Conservation (phyloP, 2,888 invertebrate genomes). For the Odontomyia ornata region DNA sequence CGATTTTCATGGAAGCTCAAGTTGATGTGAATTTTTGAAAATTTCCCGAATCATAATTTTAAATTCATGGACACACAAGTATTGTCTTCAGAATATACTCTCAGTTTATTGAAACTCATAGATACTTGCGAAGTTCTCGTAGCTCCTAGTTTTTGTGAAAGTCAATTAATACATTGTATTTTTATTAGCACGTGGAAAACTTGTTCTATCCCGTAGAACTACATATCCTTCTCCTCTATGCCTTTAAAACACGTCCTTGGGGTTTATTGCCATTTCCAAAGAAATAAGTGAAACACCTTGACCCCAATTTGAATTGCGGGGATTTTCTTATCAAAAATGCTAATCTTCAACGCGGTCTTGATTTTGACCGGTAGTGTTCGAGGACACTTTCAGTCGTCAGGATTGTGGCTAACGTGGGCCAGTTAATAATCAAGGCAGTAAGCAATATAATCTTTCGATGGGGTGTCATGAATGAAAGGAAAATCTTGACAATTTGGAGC, state of each 20-base stretch:
- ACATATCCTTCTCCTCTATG: too few relatives aligned
- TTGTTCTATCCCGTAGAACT: too few relatives aligned
- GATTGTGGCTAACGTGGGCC: not conserved
- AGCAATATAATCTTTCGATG: not conserved
- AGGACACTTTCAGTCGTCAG: slow-evolving; percentile 28
- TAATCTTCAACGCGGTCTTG: slow-evolving; percentile 48
- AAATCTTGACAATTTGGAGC: slow-evolving; percentile 8
- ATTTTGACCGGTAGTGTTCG: slow-evolving; percentile 48
- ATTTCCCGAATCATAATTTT: too few relatives aligned
- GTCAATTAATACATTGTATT: too few relatives aligned
- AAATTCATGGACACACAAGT: too few relatives aligned
- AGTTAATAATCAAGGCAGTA: not conserved
- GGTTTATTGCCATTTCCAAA: slow-evolving; percentile 28
- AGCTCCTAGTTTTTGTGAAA: too few relatives aligned
- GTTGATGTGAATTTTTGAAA: too few relatives aligned
- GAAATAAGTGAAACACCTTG: slow-evolving; percentile 45
- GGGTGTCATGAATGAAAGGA: slow-evolving; percentile 45
- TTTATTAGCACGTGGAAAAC: too few relatives aligned
- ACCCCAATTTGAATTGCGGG: slow-evolving; percentile 46
- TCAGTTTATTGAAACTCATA: too few relatives aligned
- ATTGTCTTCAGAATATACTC: too few relatives aligned
- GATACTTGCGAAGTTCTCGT: too few relatives aligned
- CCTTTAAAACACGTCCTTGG: slow-evolving; percentile 11
- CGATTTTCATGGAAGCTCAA: too few relatives aligned
- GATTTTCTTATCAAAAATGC: slow-evolving; percentile 45